Evolutionary conservation across 2,888 invertebrate species (phyloP), one percentile per base, ranked within the genome.

Genomic region (Drosophila demipolita): DNA sequence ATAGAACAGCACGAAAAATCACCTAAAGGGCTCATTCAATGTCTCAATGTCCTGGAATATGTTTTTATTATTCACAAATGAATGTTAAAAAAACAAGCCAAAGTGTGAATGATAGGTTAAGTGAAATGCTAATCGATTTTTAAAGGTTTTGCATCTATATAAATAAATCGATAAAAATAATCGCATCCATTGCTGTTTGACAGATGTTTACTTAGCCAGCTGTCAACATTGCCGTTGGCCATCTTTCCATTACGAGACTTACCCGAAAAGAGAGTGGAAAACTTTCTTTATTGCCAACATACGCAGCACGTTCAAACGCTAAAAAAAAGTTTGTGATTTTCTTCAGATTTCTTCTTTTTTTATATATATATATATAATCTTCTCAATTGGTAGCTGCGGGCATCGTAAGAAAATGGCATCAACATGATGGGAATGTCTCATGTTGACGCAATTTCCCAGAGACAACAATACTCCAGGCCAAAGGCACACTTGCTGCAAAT

Each of bases 401-500:
- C 68, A 32, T 29, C 35, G 26, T n/a, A 45, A 58, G 64, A 65
- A 75, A 68, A 66, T 58, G 66, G 26, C 72, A 75, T 66, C 79
- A 75, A 78, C 72, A 73, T 80, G 72, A 74, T 80, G 78, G 66
- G 72, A 67, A 78, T 83, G 76, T 86, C 78, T 80, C 81, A 59
- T 71, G 66, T 61, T 78, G 53, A 68, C 63, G 70, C 81, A 86
- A 83, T 86, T 86, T 86, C 78, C 74, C 70, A 68, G 63, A 50
- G 65, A 78, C 74, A 54, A 53, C 68, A 57, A 65, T 60, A 40
- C 17, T 57, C 40, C 48, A 49, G 65, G 62, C 60, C 58, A 52
- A 57, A 50, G 65, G 60, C 53, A 17, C 0, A 54, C 15, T 49
- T 17, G 45, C 61, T 35, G 53, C 64, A 58, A 68, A 40, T 68